Evolutionary conservation across 2,797 vertebrate genomes (phyloP), one percentile per base, ranked within the genome.

Genomic region (Epinephelus awoara): DNA sequence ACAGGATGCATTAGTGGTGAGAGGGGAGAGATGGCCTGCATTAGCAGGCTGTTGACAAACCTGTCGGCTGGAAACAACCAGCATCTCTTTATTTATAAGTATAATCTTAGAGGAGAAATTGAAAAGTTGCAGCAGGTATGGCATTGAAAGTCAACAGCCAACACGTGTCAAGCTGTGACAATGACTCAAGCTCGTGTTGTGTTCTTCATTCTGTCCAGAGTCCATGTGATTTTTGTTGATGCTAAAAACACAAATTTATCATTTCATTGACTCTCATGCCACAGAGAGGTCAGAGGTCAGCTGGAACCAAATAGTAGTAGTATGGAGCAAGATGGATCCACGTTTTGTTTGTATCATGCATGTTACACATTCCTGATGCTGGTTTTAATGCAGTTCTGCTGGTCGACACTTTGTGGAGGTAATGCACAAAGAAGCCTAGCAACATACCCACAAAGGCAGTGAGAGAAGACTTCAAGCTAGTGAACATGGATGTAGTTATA

Each of bases 1-100:
- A 86, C 91, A 93, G 92, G 91, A 92, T 90, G 78, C 91, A 94
- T 93, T 93, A 93, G 91, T 18, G 76, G 79, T 64, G 77, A 85
- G 85, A 83, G 80, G 80, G 52, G 57, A 76, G 82, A 74, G 74
- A 77, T 67, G 79, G 67, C 52, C 64, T 77, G 81, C 79, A 90
- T 91, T 72, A 90, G 75, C 71, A 87, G 72, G 68, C 77, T 91
- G 77, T 79, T 90, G 82, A 85, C 69, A 84, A 80, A 89, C 77
- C 67, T 83, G 80, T 71, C 18, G 12, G 55, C 58, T 80, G 61
- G 72, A 88, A 68, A 79, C 64, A 50, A 66, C 27, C 51, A 50
- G 55, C 46, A 69, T 71, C 54, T 72, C 10, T 76, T 75, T 58
- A 75, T 80, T 77, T 58, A 77, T 21, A n/a, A 46, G 44, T 42